These are phyloP conservation scores for Myathropa florea DNA, from an alignment of 2,888 invertebrate species.

Conservation along the genomic window DNA sequence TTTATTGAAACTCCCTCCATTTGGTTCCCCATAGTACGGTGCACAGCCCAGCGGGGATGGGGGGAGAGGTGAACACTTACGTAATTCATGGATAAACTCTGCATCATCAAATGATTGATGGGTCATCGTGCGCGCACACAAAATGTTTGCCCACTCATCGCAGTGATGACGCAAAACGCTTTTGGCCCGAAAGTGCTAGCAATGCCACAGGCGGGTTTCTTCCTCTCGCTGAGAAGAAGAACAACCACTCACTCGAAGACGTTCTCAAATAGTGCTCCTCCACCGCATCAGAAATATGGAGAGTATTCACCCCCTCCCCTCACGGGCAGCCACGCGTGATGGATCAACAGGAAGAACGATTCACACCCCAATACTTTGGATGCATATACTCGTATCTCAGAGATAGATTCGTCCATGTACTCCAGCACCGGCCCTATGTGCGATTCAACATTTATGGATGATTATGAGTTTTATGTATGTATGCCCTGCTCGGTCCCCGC, in stretches of 20 bases:
- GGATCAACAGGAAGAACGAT: conserved; percentile 18
- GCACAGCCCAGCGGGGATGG: neutral
- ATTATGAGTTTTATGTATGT: conserved; percentile 25
- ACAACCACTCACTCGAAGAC: neutral
- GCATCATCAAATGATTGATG: conserved; percentile 46
- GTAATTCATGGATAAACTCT: conserved; percentile 31
- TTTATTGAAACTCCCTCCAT: conserved; percentile 13
- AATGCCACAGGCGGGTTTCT: neutral
- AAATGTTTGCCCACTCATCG: conserved; percentile 6
- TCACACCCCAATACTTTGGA: neutral
- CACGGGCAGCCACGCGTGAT: conserved; percentile 9
- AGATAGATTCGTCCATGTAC: neutral
- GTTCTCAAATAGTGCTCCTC: neutral
- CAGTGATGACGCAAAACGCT: conserved; percentile 25
- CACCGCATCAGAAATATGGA: neutral
- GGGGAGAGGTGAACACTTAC: conserved; percentile 3
- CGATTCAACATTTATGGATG: neutral
- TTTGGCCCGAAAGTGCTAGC: neutral
- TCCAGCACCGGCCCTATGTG: neutral
- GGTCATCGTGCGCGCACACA: conserved; percentile 24
- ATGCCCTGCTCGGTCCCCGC: neutral
- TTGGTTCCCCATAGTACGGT: neutral
- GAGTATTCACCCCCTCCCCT: neutral
- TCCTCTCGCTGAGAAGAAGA: neutral
- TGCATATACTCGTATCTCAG: neutral